Percentiles rank a stretch among this genome's conserved stretches.
These are phyloP conservation scores for Thunnus thynnus DNA, from an alignment of 2,113 vertebrate genomes.

Conservation along the genomic window DNA sequence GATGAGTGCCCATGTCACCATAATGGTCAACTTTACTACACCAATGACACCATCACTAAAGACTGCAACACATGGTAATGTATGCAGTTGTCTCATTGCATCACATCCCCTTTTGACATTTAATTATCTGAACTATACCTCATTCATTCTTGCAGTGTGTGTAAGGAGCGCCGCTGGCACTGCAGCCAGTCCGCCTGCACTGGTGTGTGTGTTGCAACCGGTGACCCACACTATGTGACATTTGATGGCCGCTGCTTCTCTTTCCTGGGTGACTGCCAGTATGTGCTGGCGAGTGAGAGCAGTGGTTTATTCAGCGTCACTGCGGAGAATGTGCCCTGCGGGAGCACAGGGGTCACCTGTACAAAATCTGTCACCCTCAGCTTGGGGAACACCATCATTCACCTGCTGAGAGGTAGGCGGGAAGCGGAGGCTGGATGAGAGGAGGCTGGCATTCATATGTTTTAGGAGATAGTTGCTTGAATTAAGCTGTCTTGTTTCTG, in stretches of 20 bases:
- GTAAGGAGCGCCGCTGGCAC: slow-evolving; percentile 87
- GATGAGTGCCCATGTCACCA: slow-evolving; percentile 92
- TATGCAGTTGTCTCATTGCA: background rate
- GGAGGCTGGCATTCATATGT: background rate
- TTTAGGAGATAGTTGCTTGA: background rate
- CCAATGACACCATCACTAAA: slow-evolving; percentile 89
- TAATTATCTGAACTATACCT: background rate
- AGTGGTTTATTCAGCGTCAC: slow-evolving; percentile 86
- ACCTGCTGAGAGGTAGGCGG: slow-evolving; percentile 89
- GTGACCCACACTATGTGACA: slow-evolving; percentile 93
- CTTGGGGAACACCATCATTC: slow-evolving; percentile 88
- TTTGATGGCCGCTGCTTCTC: slow-evolving; percentile 91
- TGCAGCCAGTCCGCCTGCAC: slow-evolving; percentile 84
- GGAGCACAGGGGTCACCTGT: slow-evolving; percentile 90
- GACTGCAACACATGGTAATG: slow-evolving; percentile 93
- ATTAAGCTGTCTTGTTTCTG: slow-evolving; percentile 5
- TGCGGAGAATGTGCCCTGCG: slow-evolving; percentile 92
- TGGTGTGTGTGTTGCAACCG: slow-evolving; percentile 90
- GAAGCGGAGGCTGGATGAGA: background rate
- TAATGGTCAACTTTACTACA: slow-evolving; percentile 86
- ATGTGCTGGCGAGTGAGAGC: slow-evolving; percentile 87
- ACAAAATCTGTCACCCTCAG: slow-evolving; percentile 91
- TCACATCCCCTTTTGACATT: background rate
- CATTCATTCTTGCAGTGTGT: slow-evolving; percentile 79
- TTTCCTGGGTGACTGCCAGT: slow-evolving; percentile 93